Conservation (phyloP, 2,113 vertebrate genomes). For the Dasyurus viverrinus region DNA sequence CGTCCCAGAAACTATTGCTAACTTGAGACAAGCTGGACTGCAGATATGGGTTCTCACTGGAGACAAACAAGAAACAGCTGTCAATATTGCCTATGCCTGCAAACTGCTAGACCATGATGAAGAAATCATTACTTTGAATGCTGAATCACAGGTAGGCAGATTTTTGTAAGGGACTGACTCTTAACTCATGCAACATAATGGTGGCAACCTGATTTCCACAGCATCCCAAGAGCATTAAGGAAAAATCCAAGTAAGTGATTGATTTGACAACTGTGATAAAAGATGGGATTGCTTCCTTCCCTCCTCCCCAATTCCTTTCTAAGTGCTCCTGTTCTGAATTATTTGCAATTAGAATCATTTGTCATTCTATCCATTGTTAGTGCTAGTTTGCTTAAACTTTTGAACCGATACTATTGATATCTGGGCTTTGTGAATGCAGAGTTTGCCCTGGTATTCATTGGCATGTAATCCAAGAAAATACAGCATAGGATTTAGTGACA, state of each 20-base stretch:
- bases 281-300: neutral
- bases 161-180: conserved; percentile 2
- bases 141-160: conserved; percentile 91
- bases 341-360: neutral
- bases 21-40: conserved; percentile 92
- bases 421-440: neutral
- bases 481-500: neutral
- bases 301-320: neutral
- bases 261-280: neutral
- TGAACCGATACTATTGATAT: neutral
- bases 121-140: conserved; percentile 95
- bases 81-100: conserved; percentile 97
- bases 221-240: neutral
- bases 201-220: neutral
- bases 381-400: neutral
- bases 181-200: neutral
- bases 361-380: neutral
- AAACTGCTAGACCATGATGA: conserved; percentile 95
- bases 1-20: conserved; percentile 95
- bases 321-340: neutral
- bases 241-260: neutral
- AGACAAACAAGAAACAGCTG: conserved; percentile 98
- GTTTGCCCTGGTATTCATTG: neutral
- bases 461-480: neutral
- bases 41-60: conserved; percentile 99